phyloP scores from a whole-genome alignment of 2,113 vertebrate species.

The Sylvilagus bachmani region DNA sequence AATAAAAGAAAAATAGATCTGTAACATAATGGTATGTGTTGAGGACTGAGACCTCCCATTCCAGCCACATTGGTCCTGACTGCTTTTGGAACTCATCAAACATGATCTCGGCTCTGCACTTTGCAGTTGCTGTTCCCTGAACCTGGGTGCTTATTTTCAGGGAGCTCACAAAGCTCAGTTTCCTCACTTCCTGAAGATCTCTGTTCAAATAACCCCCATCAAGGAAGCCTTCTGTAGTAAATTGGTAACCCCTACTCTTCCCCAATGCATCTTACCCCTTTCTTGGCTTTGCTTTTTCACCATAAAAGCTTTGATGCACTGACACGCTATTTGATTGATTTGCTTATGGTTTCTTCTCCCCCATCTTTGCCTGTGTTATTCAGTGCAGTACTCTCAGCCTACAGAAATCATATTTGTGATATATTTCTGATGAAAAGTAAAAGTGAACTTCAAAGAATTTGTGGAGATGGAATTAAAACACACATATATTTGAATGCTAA shows the following conservation, averaged over 20 bases:
- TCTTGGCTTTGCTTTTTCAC: neutral
- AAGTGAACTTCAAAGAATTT: too few relatives aligned
- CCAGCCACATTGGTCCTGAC: neutral
- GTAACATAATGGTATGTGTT: neutral
- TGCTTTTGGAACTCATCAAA: neutral
- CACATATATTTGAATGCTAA: too few relatives aligned
- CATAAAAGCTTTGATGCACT: neutral
- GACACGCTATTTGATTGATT: neutral
- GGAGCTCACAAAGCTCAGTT: neutral
- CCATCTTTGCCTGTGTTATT: neutral
- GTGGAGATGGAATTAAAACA: too few relatives aligned
- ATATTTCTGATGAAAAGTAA: neutral
- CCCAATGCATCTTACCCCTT: neutral
- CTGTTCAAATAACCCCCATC: neutral
- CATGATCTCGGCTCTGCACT: neutral
- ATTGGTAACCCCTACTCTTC: neutral
- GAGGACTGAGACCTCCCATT: neutral
- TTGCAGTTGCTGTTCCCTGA: neutral
- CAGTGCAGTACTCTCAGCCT: neutral
- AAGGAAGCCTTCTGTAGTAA: neutral
- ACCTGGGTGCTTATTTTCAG: neutral
- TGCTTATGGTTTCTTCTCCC: conserved; percentile 5
- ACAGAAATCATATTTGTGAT: neutral
- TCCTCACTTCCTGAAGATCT: neutral
- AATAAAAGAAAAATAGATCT: neutral